Conservation (phyloP, 2,113 vertebrate species). For the Festucalex cinctus region DNA sequence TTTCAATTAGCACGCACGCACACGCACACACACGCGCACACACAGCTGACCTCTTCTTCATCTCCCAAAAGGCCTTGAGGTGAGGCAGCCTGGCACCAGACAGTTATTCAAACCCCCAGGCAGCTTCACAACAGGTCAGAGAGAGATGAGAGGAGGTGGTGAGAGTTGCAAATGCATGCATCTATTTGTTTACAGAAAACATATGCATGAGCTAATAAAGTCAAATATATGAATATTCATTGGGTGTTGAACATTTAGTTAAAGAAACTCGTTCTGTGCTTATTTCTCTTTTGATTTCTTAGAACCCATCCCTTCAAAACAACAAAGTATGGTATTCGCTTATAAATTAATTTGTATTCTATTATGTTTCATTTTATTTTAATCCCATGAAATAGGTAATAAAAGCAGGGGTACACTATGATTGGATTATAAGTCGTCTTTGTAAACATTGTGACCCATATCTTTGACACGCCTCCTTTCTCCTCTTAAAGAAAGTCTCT, state of each 20-base stretch:
- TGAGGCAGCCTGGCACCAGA: conserved; percentile 77
- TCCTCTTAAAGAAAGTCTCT: conserved; percentile 62
- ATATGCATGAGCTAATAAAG: conserved; percentile 12
- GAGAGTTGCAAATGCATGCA: conserved; percentile 16
- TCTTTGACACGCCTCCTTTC: conserved; percentile 67
- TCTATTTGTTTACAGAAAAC: conserved; percentile 40
- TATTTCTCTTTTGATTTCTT: conserved; percentile 57
- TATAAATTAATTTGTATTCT: conserved; percentile 74
- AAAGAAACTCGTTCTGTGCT: conserved; percentile 53
- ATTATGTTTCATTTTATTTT: conserved; percentile 69
- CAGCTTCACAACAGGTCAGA: conserved; percentile 68
- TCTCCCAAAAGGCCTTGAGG: conserved; percentile 71
- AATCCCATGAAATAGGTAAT: conserved; percentile 74
- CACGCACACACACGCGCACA: conserved; percentile 4
- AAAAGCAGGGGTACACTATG: conserved; percentile 63
- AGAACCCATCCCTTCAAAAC: conserved; percentile 60
- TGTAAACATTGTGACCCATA: conserved; percentile 74
- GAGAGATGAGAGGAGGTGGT: conserved; percentile 17
- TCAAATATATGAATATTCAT: conserved; percentile 16
- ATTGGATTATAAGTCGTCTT: conserved; percentile 73
- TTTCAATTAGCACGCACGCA: conserved; percentile 12
- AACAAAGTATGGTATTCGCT: conserved; percentile 53
- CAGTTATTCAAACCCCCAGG: conserved; percentile 75
- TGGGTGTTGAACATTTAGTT: conserved; percentile 27
- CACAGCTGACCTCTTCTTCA: conserved; percentile 69